Percentiles rank a stretch among this genome's conserved stretches.
These are phyloP conservation scores for Brevimyrus niger DNA, from an alignment of 2,113 vertebrate genomes.

Conservation along the genomic window DNA sequence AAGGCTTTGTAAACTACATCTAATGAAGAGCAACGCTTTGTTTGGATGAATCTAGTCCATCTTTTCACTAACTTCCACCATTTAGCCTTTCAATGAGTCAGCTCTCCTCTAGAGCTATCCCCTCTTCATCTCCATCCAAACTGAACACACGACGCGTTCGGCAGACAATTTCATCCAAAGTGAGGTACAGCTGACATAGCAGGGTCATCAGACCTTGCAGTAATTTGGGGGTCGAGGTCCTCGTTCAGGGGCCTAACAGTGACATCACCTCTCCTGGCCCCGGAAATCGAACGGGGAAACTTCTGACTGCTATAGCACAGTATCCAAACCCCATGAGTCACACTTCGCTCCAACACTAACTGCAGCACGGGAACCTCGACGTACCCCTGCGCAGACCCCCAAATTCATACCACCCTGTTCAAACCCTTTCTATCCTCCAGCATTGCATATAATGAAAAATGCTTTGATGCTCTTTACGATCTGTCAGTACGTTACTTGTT, in stretches of 20 bases:
- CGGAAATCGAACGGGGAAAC: neutral
- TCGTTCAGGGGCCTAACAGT: neutral
- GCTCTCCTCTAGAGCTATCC: neutral
- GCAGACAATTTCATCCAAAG: neutral
- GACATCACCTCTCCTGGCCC: neutral
- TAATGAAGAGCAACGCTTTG: neutral
- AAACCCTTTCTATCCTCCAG: neutral
- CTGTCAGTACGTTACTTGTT: neutral
- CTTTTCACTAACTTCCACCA: neutral
- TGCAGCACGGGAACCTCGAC: neutral
- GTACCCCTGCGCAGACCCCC: too few relatives aligned
- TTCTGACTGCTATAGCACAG: neutral
- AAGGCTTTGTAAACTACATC: neutral
- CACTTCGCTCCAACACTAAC: neutral
- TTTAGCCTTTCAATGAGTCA: neutral
- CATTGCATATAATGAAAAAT: neutral
- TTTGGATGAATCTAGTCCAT: neutral
- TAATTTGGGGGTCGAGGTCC: neutral
- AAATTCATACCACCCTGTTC: neutral
- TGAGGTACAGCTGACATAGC: neutral
- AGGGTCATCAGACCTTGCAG: neutral
- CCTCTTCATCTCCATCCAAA: neutral
- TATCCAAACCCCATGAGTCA: neutral
- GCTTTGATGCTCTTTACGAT: neutral
- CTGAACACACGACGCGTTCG: neutral